Base-by-base conservation (phyloP, 2,797 vertebrate genomes). In the Mus spretus region DNA sequence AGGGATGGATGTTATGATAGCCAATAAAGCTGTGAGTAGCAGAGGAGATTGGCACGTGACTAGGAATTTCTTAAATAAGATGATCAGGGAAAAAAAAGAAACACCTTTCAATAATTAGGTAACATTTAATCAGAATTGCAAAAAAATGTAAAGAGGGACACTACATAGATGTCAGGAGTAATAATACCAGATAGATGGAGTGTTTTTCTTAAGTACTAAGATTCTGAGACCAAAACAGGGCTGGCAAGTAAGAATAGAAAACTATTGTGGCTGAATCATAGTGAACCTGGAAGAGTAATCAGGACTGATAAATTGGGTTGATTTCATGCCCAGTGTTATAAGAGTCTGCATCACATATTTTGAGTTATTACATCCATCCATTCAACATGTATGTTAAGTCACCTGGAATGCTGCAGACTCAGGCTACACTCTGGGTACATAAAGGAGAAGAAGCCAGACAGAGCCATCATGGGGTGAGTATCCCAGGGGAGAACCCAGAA, bases 1-100 rank as follows among this genome's bases (percentile, higher is more conserved):
- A 28, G 6, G 37, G 12, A 63, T 80, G 47, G 59, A 7, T 37
- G 34, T 13, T 83, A 8, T 8, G 47, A 86, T 70, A 88, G 53
- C 26, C 47, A 57, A 72, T 44, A 12, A 65, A 34, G 8, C 20
- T 82, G 59, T 84, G 57, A 84, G 15, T 17, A 14, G 13, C 74
- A 28, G 1, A 3, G 37, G 6, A 53, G 11, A 1, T 40, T 7
- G 82, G 34, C 0, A 31, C 9, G 4, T 9, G 8, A 26, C 53
- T 50, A 26, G 31, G 1, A 22, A 28, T 74, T 65, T 65, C 63
- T 75, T 70, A 31, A 24, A 44, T 26, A 85, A 74, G 11, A 20
- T 81, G 9, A n/a, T 67, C 24, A 79, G 20, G 20, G 17, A 91
- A 72, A 40, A 72, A 57, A 44, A 3, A 20, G 6, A 59, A 59